Evolutionary conservation across 1,140 invertebrate species (phyloP).

Genomic region (Scaptomyza pallida): DNA sequence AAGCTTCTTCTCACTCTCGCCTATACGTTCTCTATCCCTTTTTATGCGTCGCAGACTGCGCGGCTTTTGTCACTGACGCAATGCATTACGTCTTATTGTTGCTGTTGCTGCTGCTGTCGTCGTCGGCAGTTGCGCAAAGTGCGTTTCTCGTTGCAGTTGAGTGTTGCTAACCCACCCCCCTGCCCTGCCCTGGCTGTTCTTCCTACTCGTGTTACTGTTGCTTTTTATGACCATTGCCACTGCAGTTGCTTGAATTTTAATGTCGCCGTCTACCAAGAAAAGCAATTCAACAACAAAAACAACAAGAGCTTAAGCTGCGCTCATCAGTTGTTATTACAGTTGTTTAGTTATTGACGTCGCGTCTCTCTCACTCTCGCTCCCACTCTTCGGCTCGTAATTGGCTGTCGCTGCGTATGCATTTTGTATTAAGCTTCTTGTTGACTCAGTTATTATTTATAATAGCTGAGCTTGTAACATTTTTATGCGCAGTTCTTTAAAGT

Average conservation of each 20-base stretch:
- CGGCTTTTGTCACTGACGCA: constrained; percentile 59
- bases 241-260: constrained; percentile 78
- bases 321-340: constrained; percentile 47
- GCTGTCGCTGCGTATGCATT: constrained; percentile 35
- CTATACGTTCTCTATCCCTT: constrained; percentile 13
- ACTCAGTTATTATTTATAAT: constrained; percentile 2
- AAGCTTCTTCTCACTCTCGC: constrained; percentile 21
- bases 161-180: background rate
- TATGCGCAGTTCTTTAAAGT: constrained; percentile 10
- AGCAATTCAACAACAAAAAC: constrained; percentile 25
- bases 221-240: constrained; percentile 71
- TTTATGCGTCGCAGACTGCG: constrained; percentile 51
- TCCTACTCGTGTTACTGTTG: constrained; percentile 24
- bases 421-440: constrained; percentile 14
- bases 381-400: constrained; percentile 27
- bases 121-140: constrained; percentile 76
- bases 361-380: background rate
- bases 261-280: constrained; percentile 65
- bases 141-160: constrained; percentile 36
- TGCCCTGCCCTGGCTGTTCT: background rate
- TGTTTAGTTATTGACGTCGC: constrained; percentile 14
- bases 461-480: constrained; percentile 16
- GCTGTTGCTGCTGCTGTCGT: constrained; percentile 41
- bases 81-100: too few species aligned
- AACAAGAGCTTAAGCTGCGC: constrained; percentile 21